phyloP scores from a whole-genome alignment of 2,888 invertebrate species.

The Bellardia pandia region DNA sequence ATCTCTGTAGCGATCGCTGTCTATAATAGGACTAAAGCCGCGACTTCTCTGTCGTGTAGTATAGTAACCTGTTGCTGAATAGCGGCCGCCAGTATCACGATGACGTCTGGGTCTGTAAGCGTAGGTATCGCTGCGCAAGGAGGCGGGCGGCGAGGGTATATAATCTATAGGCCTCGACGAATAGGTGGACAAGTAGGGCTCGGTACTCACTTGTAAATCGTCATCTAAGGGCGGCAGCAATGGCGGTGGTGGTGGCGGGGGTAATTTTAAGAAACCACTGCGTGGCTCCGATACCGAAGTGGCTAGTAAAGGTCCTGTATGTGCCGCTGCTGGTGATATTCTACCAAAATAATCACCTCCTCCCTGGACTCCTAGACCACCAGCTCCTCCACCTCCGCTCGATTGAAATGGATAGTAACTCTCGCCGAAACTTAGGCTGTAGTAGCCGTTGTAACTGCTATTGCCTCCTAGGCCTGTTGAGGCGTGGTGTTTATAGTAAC shows the following conservation, averaged over 20 bases:
- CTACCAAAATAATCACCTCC: slow-evolving; percentile 78
- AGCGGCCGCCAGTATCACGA: slow-evolving; percentile 60
- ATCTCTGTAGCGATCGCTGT: slow-evolving; percentile 70
- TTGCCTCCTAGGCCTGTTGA: slow-evolving; percentile 62
- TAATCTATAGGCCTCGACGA: slow-evolving; percentile 70
- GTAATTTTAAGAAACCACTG: slow-evolving; percentile 69
- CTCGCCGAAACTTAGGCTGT: slow-evolving; percentile 69
- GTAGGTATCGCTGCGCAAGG: slow-evolving; percentile 68
- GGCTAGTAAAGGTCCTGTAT: slow-evolving; percentile 78
- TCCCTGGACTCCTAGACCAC: slow-evolving; percentile 71
- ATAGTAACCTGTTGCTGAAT: slow-evolving; percentile 71
- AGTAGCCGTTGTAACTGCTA: slow-evolving; percentile 73
- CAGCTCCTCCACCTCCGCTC: slow-evolving; percentile 76
- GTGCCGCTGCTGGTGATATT: slow-evolving; percentile 75
- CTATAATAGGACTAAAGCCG: slow-evolving; percentile 66
- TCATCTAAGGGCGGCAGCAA: slow-evolving; percentile 77
- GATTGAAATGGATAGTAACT: slow-evolving; percentile 66
- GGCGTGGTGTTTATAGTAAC: slow-evolving; percentile 74
- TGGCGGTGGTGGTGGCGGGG: slow-evolving; percentile 73
- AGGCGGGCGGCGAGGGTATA: slow-evolving; percentile 71
- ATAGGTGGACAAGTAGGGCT: slow-evolving; percentile 70
- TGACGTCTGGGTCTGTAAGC: slow-evolving; percentile 64
- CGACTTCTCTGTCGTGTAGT: slow-evolving; percentile 63
- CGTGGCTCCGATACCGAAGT: slow-evolving; percentile 76
- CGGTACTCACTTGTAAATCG: slow-evolving; percentile 73